phyloP scores from a whole-genome alignment of 1,140 invertebrate species.

The Drosophila kurseongensis region DNA sequence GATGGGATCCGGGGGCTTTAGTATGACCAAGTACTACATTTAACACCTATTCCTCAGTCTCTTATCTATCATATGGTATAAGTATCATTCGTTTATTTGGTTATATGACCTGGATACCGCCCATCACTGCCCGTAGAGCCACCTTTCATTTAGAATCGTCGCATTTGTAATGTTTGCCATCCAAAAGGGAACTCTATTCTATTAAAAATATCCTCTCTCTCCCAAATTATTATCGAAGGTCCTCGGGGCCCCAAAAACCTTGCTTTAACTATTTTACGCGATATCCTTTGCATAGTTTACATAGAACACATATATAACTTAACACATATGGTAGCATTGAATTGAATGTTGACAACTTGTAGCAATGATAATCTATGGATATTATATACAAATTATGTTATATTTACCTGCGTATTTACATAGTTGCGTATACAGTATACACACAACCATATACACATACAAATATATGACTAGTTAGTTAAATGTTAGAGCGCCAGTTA shows the following conservation, averaged over 20 bases:
- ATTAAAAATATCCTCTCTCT: slow-evolving; percentile 16
- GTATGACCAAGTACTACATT: too few species aligned
- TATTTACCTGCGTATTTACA: slow-evolving; percentile 74
- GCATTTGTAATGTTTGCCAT: slow-evolving; percentile 76
- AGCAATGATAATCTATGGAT: slow-evolving; percentile 72
- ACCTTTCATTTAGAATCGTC: slow-evolving; percentile 47
- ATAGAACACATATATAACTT: slow-evolving; percentile 50
- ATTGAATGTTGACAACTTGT: slow-evolving; percentile 76
- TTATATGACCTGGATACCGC: background rate
- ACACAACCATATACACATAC: slow-evolving; percentile 50
- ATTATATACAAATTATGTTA: slow-evolving; percentile 76
- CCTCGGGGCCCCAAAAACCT: slow-evolving; percentile 14
- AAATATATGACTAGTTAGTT: slow-evolving; percentile 72
- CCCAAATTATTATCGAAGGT: slow-evolving; percentile 15
- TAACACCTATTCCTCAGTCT: too few species aligned
- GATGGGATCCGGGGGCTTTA: background rate
- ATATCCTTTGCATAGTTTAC: slow-evolving; percentile 52
- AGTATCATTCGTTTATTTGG: background rate
- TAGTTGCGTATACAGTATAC: slow-evolving; percentile 72
- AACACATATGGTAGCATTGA: slow-evolving; percentile 72
- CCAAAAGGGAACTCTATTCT: slow-evolving; percentile 48
- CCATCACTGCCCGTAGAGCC: background rate
- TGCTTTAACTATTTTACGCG: slow-evolving; percentile 76
- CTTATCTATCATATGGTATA: slow-evolving; percentile 2
- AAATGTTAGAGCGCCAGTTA: slow-evolving; percentile 78